Conservation (phyloP, 2,113 vertebrate genomes). For the Callospermophilus lateralis region DNA sequence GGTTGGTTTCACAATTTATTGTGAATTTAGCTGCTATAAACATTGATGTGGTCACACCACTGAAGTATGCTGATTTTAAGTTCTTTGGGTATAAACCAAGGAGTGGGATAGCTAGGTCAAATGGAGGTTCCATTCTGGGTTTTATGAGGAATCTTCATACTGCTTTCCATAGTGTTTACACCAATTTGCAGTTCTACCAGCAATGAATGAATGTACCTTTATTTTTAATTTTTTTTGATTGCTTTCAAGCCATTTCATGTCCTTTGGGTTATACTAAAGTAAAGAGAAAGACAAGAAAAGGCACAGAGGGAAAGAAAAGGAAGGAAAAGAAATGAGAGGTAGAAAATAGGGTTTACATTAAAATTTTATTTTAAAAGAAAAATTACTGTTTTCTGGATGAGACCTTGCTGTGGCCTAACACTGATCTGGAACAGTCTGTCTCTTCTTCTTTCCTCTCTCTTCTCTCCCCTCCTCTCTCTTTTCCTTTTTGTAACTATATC, state of each 20-base stretch:
- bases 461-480: not conserved
- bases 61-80: too few relatives aligned
- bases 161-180: too few relatives aligned
- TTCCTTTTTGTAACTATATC: not conserved
- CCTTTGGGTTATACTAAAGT: not conserved
- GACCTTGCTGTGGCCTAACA: not conserved
- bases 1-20: too few relatives aligned
- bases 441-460: not conserved
- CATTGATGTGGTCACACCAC: too few relatives aligned
- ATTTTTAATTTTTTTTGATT: not conserved
- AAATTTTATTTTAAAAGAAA: slow-evolving; percentile 29
- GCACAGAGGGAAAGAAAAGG: not conserved
- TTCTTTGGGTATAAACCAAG: too few relatives aligned
- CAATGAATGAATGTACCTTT: too few relatives aligned
- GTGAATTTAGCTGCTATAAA: too few relatives aligned
- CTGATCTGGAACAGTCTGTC: not conserved
- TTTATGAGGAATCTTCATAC: too few relatives aligned
- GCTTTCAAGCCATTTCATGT: slow-evolving; percentile 23
- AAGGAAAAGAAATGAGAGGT: not conserved
- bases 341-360: not conserved
- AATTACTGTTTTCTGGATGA: not conserved
- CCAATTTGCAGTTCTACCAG: too few relatives aligned
- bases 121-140: too few relatives aligned
- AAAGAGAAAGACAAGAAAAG: not conserved
- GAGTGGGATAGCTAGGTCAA: too few relatives aligned